Percentiles rank a stretch among this genome's conserved stretches.
These are phyloP conservation scores for Liposcelis brunnea DNA, from an alignment of 2,888 invertebrate genomes.

Conservation along the genomic window DNA sequence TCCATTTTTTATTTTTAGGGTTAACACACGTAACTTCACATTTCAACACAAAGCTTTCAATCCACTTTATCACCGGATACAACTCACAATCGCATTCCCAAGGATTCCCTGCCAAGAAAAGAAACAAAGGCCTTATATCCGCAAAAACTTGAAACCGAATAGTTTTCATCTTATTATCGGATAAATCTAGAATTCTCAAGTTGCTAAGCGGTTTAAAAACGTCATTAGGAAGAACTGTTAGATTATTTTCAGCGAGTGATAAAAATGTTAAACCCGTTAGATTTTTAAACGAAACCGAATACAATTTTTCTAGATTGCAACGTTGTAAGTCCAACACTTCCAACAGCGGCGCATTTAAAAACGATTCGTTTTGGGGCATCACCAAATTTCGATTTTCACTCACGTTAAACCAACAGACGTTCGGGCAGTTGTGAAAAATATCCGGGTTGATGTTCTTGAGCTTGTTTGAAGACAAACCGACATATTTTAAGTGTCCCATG, in stretches of 20 bases:
- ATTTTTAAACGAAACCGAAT: background rate
- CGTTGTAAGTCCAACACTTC: background rate
- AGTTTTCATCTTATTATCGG: no score
- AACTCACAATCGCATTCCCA: constrained; percentile 1
- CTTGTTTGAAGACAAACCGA: background rate
- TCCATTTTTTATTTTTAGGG: no score
- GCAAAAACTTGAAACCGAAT: no score
- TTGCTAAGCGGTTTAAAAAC: background rate
- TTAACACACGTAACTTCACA: no score
- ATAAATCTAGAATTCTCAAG: background rate
- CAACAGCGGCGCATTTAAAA: background rate
- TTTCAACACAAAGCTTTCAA: no score
- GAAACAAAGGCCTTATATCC: no score
- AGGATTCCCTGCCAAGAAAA: background rate
- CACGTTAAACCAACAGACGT: background rate
- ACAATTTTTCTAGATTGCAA: background rate
- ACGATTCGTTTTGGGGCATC: background rate
- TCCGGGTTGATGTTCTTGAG: background rate
- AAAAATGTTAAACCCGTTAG: background rate
- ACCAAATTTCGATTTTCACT: background rate
- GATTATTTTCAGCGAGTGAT: background rate
- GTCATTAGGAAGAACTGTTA: background rate
- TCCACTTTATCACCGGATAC: background rate
- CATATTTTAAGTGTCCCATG: background rate
- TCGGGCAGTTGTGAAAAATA: background rate